Conservation (phyloP, 35 echinoderm and acorn worm species). For the Lytechinus pictus region DNA sequence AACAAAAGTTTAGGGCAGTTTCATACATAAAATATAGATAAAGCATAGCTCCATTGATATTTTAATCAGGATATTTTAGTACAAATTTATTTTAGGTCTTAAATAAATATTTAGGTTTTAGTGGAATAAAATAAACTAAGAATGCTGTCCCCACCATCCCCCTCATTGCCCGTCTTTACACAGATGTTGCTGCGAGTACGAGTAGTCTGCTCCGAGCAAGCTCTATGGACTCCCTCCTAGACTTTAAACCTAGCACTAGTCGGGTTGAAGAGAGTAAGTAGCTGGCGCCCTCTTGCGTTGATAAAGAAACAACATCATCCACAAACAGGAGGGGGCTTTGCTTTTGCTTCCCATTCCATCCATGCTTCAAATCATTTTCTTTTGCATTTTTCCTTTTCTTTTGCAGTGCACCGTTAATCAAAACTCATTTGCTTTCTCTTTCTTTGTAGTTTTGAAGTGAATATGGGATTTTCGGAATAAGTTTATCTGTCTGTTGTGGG, state of each 20-base stretch:
- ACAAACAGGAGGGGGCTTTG: background rate
- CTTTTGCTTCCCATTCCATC: background rate
- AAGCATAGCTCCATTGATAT: too few species aligned
- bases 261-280: constrained; percentile 49
- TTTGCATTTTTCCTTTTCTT: background rate
- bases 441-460: background rate
- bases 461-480: background rate
- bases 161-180: background rate
- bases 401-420: background rate
- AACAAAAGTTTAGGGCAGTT: too few species aligned
- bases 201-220: constrained; percentile 68
- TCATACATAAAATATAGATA: too few species aligned
- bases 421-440: background rate
- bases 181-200: constrained; percentile 83
- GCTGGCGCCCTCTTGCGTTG: background rate
- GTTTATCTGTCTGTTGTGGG: background rate
- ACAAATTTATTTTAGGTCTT: too few species aligned
- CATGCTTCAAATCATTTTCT: constrained; percentile 1
- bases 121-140: background rate
- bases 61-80: too few species aligned
- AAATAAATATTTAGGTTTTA: too few species aligned
- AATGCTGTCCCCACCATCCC: background rate
- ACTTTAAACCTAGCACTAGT: constrained; percentile 56
- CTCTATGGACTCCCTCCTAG: constrained; percentile 73
- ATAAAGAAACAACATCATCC: background rate